phyloP scores from a whole-genome alignment of 1,140 invertebrate genomes.

The Nephila pilipes region DNA sequence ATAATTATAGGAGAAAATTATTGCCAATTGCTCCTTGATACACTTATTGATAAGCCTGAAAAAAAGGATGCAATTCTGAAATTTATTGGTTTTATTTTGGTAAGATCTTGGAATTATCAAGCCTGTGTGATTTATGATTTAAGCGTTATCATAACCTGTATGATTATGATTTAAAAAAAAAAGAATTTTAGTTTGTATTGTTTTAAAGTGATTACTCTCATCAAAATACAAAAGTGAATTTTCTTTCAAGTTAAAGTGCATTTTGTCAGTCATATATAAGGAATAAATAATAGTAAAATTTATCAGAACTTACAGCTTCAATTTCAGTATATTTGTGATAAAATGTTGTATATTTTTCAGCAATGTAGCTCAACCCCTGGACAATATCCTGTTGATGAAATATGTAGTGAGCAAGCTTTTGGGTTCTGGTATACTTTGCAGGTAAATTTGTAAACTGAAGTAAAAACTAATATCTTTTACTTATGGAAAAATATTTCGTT shows the following conservation, averaged over 20 bases:
- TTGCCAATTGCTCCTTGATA: constrained; percentile 84
- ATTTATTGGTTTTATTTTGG: constrained; percentile 85
- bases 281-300: too few species aligned
- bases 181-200: background rate
- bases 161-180: too few species aligned
- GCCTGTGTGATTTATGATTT: too few species aligned
- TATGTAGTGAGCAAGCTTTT: constrained; percentile 90
- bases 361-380: constrained; percentile 90
- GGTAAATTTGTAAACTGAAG: constrained; percentile 81
- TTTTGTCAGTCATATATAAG: too few species aligned
- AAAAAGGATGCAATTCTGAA: constrained; percentile 81
- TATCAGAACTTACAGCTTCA: too few species aligned
- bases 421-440: constrained; percentile 95
- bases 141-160: too few species aligned
- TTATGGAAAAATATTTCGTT: too few species aligned
- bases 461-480: too few species aligned
- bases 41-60: constrained; percentile 81
- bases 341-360: constrained; percentile 77
- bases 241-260: too few species aligned
- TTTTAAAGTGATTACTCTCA: background rate
- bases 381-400: constrained; percentile 91
- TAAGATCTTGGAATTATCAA: constrained; percentile 77
- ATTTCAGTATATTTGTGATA: too few species aligned
- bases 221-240: too few species aligned
- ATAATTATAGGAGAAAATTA: constrained; percentile 86